Evolutionary conservation across 2,113 vertebrate species (phyloP).

Genomic region (Stegostoma tigrinum): DNA sequence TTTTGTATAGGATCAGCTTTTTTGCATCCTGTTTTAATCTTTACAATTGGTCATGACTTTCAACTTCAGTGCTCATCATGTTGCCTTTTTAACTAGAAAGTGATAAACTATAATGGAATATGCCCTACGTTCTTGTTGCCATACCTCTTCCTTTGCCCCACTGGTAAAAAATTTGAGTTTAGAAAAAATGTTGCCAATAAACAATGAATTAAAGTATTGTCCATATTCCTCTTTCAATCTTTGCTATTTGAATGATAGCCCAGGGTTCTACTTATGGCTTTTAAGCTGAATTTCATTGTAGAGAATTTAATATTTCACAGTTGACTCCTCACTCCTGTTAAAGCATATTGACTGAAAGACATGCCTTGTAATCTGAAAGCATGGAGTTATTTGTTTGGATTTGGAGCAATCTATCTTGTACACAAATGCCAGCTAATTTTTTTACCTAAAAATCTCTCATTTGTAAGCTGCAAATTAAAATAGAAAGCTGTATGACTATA

Average conservation of each 20-base stretch:
- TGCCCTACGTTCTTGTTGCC: neutral
- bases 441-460: neutral
- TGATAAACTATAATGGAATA: neutral
- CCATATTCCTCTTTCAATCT: neutral
- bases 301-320: neutral
- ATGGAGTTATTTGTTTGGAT: too few relatives aligned
- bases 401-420: neutral
- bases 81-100: neutral
- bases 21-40: neutral
- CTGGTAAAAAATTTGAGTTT: neutral
- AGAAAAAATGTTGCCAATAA: neutral
- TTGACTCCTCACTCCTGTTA: neutral
- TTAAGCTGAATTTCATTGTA: neutral
- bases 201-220: too few relatives aligned
- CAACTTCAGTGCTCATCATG: neutral
- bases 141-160: neutral
- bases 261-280: neutral
- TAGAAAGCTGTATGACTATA: neutral
- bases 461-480: neutral
- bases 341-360: neutral
- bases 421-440: neutral
- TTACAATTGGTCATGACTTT: neutral
- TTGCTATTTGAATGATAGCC: neutral
- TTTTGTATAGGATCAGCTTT: neutral
- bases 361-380: neutral